Evolutionary conservation across 1,140 invertebrate genomes (phyloP).

Genomic region (Drosophila azteca): DNA sequence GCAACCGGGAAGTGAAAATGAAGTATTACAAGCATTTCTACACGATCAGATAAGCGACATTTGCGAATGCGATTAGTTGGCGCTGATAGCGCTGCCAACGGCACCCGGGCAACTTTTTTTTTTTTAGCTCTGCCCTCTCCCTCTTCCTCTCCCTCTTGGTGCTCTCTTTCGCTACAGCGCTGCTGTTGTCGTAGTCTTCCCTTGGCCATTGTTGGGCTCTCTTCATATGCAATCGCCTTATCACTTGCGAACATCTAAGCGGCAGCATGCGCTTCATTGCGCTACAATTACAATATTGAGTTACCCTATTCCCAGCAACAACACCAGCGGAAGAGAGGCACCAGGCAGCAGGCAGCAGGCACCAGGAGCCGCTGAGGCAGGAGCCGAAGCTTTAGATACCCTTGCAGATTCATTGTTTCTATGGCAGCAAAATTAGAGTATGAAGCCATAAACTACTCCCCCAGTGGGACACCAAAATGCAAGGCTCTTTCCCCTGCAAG

Average conservation of each 20-base stretch:
- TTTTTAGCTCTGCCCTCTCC: conserved; percentile 31
- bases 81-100: conserved; percentile 71
- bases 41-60: conserved; percentile 83
- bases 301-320: conserved; percentile 74
- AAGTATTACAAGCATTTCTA: conserved; percentile 83
- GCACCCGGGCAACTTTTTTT: conserved; percentile 54
- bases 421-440: too few species aligned
- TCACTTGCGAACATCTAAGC: conserved; percentile 83
- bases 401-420: too few species aligned
- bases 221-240: conserved; percentile 81
- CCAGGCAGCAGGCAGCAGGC: too few species aligned
- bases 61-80: conserved; percentile 81
- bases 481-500: too few species aligned
- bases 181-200: conserved; percentile 32
- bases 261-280: conserved; percentile 82
- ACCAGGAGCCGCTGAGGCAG: conserved; percentile 22
- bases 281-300: conserved; percentile 84
- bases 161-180: conserved; percentile 1
- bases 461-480: too few species aligned
- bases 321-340: conserved; percentile 24
- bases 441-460: too few species aligned
- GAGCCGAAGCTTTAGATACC: not conserved
- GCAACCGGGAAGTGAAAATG: conserved; percentile 82
- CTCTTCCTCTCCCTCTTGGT: conserved; percentile 21
- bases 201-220: conserved; percentile 61